A percentile compares a stretch with the other conserved stretches of the same genome.
Evolutionary conservation across 2,797 vertebrate species (phyloP).

Genomic region (Rhynchotus rufescens): DNA sequence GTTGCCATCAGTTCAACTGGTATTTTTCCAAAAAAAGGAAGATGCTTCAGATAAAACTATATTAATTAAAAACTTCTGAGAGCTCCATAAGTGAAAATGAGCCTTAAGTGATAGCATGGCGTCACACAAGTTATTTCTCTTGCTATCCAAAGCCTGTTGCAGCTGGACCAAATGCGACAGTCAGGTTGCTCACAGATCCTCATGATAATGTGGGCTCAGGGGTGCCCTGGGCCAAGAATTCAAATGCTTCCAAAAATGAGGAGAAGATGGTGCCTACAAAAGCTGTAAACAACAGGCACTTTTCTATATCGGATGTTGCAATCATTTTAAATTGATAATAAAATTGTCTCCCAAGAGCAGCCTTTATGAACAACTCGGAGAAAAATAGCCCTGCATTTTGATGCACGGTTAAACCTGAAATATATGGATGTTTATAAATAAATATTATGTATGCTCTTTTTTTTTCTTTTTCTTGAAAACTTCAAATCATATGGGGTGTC

Average conservation of each 20-base stretch:
- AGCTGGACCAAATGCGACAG: background rate
- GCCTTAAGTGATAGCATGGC: background rate
- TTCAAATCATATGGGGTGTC: slow-evolving; percentile 13
- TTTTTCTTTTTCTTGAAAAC: background rate
- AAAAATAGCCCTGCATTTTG: background rate
- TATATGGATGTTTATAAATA: background rate
- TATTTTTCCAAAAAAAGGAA: background rate
- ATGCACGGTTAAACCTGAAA: background rate
- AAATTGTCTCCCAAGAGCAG: background rate
- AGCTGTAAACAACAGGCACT: rapidly evolving
- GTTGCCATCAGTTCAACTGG: background rate
- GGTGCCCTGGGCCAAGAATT: background rate
- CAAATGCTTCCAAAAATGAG: background rate
- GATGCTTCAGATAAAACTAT: background rate
- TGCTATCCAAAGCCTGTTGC: slow-evolving; percentile 25
- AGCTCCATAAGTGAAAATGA: background rate
- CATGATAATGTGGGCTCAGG: background rate
- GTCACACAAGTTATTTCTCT: background rate
- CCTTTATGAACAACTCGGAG: background rate
- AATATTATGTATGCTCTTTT: background rate
- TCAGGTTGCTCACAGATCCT: background rate
- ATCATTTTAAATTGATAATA: background rate
- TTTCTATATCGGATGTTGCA: background rate
- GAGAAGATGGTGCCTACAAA: background rate
- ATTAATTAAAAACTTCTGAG: background rate